These are phyloP conservation scores for Drosophila nigricruria DNA, from an alignment of 2,888 invertebrate species.

Conservation along the genomic window DNA sequence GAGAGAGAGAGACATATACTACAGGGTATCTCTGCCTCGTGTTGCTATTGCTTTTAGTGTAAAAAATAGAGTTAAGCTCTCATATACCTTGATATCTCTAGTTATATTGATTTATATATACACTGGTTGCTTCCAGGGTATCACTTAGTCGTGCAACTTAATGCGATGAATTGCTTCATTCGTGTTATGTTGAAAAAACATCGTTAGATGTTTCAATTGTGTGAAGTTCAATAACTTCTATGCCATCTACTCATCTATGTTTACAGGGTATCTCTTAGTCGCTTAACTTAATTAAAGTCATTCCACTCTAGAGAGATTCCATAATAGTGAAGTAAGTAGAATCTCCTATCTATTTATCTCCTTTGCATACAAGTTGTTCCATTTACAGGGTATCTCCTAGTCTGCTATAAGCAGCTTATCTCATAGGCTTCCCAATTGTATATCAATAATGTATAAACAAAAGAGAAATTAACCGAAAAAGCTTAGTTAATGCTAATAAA, in stretches of 20 bases:
- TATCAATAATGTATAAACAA: too few species aligned
- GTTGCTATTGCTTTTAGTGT: neutral
- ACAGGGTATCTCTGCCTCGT: neutral
- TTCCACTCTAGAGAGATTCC: neutral
- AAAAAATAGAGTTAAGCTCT: neutral
- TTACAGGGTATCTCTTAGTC: constrained; percentile 1
- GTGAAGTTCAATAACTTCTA: neutral
- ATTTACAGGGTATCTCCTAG: constrained; percentile 1
- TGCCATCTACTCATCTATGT: neutral
- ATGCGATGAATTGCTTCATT: neutral
- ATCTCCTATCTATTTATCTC: neutral
- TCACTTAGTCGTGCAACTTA: neutral
- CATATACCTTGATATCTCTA: neutral
- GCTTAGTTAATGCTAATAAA: neutral
- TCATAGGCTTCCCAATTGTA: rapidly evolving
- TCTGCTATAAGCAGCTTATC: neutral
- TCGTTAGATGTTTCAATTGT: too few species aligned
- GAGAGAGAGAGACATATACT: neutral
- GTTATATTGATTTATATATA: neutral
- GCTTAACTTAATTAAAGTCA: neutral
- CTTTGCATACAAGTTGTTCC: neutral
- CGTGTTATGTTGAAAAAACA: neutral
- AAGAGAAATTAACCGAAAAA: neutral
- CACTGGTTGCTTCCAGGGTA: neutral
- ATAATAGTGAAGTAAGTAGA: neutral